phyloP scores from a whole-genome alignment of 1,140 invertebrate genomes.

The Neodiprion lecontei region DNA sequence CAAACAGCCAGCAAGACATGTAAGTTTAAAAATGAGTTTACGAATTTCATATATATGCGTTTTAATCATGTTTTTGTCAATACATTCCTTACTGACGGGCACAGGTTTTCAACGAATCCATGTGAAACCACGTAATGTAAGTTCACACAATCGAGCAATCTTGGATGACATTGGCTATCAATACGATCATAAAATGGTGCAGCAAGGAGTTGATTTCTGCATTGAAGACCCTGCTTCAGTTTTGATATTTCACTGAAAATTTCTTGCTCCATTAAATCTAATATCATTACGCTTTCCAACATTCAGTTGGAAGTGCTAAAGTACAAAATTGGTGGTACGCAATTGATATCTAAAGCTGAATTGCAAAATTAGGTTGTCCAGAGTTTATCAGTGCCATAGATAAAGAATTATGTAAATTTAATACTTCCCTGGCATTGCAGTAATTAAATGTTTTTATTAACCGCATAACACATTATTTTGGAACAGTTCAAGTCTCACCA shows the following conservation, averaged over 20 bases:
- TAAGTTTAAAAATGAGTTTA: constrained; percentile 29
- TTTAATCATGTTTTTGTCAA: not conserved
- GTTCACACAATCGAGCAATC: constrained; percentile 41
- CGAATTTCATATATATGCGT: no score
- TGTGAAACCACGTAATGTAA: constrained; percentile 52
- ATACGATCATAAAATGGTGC: constrained; percentile 47
- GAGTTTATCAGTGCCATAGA: no score
- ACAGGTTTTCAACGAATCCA: constrained; percentile 53
- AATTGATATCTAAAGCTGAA: no score
- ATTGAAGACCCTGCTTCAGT: constrained; percentile 51
- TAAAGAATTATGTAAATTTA: no score
- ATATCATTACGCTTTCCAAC: not conserved
- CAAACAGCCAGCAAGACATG: constrained; percentile 50
- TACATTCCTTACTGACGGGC: not conserved
- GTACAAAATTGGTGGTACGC: constrained; percentile 2
- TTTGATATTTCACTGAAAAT: constrained; percentile 8
- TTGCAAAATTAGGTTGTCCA: no score
- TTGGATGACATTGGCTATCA: constrained; percentile 49
- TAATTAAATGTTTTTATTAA: no score
- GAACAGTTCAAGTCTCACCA: no score
- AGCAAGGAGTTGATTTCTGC: constrained; percentile 54
- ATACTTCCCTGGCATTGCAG: no score
- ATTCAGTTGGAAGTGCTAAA: constrained; percentile 4
- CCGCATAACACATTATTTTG: no score
- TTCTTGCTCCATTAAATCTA: not conserved